Base-by-base conservation (phyloP, 2,797 vertebrate species). In the Liparis tanakae region DNA sequence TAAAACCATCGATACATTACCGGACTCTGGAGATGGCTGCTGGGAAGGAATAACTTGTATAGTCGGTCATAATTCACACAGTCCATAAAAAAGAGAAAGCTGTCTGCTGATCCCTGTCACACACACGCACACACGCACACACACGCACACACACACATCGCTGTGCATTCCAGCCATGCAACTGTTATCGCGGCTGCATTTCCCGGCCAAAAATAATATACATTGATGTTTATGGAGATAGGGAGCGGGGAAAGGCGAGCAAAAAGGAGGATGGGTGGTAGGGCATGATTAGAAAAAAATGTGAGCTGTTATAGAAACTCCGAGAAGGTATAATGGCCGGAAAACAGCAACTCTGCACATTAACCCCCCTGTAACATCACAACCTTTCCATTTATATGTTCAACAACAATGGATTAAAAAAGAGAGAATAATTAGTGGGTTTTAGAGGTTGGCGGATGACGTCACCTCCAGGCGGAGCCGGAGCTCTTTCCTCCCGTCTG, bases 141-240 rank as follows among this genome's bases (percentile, higher is more conserved):
- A 76, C 25, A 5, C 34, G 0, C 22, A 3, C 58, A 44, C 50
- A 53, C 53, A 63, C 56, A 63, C 81, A 44, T 76, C 68, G 68
- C 34, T 33, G 51, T 33, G 36, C 72, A 55, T 82, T 85, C 60
- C 72, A 25, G 65, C 30, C 33, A 15, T 56, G 65, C 55, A 73
- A 7, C 51, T 72, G 82, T 85, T 88, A 87, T 86, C 85, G 69
- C 67, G 10, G 63, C 71, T 70, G 62, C 25, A 72, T 63, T 87
- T 90, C 84, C 85, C 85, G 1, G 2, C 59, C 55, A 77, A 46
- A 77, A 78, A 58, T 64, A 59, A 66, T 84, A 66, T 2, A n/a
- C 50, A 79, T 74, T 85, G 74, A 13, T 81, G 74, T 70, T 73
- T 25, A 33, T 13, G 67, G 64, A 74, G 72, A 87, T 76, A 57